Evolutionary conservation across 2,113 vertebrate species (phyloP).

Genomic region (Vireo altiloquus): DNA sequence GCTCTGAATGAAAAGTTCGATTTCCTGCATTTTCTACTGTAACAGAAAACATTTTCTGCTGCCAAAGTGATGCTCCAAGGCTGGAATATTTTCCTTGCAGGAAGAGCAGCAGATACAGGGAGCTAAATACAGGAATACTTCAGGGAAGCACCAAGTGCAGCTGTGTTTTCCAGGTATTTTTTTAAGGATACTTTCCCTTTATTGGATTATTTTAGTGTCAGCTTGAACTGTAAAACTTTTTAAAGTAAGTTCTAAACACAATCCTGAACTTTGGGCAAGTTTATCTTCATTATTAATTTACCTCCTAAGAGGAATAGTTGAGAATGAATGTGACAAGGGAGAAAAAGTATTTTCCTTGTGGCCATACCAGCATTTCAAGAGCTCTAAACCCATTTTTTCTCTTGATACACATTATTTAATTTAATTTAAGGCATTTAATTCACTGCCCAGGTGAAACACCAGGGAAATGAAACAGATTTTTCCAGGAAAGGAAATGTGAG

Average conservation of each 20-base stretch:
- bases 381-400: neutral
- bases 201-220: neutral
- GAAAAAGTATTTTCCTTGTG: neutral
- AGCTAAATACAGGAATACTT: fast-evolving
- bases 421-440: neutral
- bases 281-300: neutral
- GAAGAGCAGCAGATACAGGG: neutral
- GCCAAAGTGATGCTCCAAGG: neutral
- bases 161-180: neutral
- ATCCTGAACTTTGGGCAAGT: neutral
- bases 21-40: neutral
- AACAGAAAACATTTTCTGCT: neutral
- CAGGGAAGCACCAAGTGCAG: neutral
- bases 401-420: neutral
- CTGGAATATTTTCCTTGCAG: neutral
- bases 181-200: neutral
- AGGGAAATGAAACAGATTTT: neutral
- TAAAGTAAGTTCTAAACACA: neutral
- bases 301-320: neutral
- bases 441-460: neutral
- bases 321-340: neutral
- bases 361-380: neutral
- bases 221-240: neutral
- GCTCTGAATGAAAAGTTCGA: neutral
- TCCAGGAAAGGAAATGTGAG: neutral